phyloP scores from a whole-genome alignment of 2,888 invertebrate species.

The Rhyacophila evoluta region DNA sequence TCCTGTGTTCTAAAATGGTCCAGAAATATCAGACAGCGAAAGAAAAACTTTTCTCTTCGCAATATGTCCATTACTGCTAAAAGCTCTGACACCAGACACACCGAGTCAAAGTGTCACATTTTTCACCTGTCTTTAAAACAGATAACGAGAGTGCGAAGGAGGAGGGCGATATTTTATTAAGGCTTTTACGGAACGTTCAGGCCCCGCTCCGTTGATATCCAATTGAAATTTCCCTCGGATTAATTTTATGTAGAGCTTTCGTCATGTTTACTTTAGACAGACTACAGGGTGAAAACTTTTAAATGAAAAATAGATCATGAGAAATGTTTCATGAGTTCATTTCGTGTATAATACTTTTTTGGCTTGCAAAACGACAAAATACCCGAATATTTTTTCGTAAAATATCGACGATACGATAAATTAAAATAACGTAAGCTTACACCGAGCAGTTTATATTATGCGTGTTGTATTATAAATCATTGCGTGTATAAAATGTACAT shows the following conservation, averaged over 20 bases:
- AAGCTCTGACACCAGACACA: conserved; percentile 31
- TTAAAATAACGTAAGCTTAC: too few relatives aligned
- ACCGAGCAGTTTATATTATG: too few relatives aligned
- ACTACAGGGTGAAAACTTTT: conserved; percentile 9
- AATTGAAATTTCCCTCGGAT: conserved; percentile 38
- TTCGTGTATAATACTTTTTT: background rate
- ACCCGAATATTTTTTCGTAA: background rate
- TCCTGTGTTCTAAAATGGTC: background rate
- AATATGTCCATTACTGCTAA: conserved; percentile 41
- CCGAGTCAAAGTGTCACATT: conserved; percentile 41
- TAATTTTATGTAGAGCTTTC: conserved; percentile 36
- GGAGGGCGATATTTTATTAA: conserved; percentile 38
- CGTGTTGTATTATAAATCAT: too few relatives aligned
- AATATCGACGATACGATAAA: too few relatives aligned
- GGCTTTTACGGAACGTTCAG: conserved; percentile 23
- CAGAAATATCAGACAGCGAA: background rate
- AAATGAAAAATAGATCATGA: background rate
- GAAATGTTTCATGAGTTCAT: background rate
- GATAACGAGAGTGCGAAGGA: conserved; percentile 23
- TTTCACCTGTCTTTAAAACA: conserved; percentile 37
- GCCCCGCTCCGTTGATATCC: conserved; percentile 34
- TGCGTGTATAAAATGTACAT: too few relatives aligned
- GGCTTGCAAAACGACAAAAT: background rate
- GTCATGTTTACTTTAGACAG: conserved; percentile 28
- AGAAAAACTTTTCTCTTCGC: conserved; percentile 15